Evolutionary conservation across 2,888 invertebrate genomes (phyloP).

Genomic region (Drosophila flavopinicola): DNA sequence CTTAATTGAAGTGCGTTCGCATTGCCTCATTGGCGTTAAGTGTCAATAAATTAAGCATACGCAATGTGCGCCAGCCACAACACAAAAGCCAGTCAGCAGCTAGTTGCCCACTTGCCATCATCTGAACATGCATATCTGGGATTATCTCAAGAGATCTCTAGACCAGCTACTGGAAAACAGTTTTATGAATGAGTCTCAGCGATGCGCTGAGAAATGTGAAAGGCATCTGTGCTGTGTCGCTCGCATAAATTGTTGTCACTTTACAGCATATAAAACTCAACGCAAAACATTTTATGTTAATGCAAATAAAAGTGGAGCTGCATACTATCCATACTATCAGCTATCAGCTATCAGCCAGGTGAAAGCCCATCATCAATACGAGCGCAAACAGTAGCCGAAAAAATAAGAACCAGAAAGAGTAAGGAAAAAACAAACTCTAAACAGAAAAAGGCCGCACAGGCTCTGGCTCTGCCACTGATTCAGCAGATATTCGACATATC

Average conservation of each 20-base stretch:
- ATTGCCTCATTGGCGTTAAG: slow-evolving; percentile 81
- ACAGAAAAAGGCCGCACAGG: slow-evolving; percentile 34
- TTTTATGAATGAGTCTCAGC: slow-evolving; percentile 42
- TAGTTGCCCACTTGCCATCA: background rate
- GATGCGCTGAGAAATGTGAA: slow-evolving; percentile 48
- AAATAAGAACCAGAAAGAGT: background rate
- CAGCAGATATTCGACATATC: slow-evolving; percentile 22
- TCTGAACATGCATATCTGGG: slow-evolving; percentile 1
- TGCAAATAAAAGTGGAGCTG: slow-evolving; percentile 66
- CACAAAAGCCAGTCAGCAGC: slow-evolving; percentile 2
- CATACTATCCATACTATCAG: no score
- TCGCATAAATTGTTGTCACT: slow-evolving; percentile 72
- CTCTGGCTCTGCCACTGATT: slow-evolving; percentile 29
- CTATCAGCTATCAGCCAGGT: slow-evolving; percentile 37
- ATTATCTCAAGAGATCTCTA: slow-evolving; percentile 27
- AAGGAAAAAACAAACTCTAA: background rate
- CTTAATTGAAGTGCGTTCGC: slow-evolving; percentile 76
- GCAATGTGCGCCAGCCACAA: slow-evolving; percentile 54
- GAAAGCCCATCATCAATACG: slow-evolving; percentile 46
- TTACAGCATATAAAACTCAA: slow-evolving; percentile 75
- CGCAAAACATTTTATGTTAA: slow-evolving; percentile 81
- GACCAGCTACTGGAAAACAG: slow-evolving; percentile 27
- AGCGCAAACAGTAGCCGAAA: slow-evolving; percentile 43
- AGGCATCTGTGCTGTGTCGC: slow-evolving; percentile 33
- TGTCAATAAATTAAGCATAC: slow-evolving; percentile 81